phyloP scores from a whole-genome alignment of 2,888 invertebrate genomes.

The Tetheella fluctuosa region DNA sequence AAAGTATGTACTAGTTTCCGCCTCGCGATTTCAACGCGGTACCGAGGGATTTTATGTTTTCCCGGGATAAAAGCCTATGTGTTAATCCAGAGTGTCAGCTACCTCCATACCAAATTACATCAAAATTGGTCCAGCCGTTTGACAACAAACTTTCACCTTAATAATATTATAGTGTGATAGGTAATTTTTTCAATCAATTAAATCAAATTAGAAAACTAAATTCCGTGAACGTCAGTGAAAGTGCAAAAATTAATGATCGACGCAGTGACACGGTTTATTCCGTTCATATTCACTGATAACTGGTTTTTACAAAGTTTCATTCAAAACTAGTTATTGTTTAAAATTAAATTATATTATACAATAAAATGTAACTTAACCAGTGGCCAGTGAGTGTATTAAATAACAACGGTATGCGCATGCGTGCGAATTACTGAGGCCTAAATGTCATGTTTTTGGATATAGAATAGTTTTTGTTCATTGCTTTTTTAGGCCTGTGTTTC shows the following conservation, averaged over 20 bases:
- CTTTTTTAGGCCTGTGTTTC: no score
- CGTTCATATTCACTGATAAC: background rate
- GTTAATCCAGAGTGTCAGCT: no score
- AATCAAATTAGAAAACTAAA: conserved; percentile 4
- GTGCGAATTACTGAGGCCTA: background rate
- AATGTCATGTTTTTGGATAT: background rate
- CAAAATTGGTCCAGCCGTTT: no score
- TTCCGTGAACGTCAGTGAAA: background rate
- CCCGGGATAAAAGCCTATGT: no score
- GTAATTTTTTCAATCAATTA: no score
- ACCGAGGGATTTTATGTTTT: no score
- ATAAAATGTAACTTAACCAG: background rate
- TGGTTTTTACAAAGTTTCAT: background rate
- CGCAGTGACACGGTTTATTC: background rate
- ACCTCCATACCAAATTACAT: no score
- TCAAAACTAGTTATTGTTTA: background rate
- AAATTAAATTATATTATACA: background rate
- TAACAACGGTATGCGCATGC: background rate
- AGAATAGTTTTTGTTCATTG: background rate
- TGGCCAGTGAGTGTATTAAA: background rate
- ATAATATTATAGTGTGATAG: no score
- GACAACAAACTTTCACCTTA: no score
- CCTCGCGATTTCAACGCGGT: no score
- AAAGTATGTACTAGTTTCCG: no score
- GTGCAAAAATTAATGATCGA: background rate